Evolutionary conservation across 1,140 invertebrate genomes (phyloP).

Genomic region (Nautilus pompilius): DNA sequence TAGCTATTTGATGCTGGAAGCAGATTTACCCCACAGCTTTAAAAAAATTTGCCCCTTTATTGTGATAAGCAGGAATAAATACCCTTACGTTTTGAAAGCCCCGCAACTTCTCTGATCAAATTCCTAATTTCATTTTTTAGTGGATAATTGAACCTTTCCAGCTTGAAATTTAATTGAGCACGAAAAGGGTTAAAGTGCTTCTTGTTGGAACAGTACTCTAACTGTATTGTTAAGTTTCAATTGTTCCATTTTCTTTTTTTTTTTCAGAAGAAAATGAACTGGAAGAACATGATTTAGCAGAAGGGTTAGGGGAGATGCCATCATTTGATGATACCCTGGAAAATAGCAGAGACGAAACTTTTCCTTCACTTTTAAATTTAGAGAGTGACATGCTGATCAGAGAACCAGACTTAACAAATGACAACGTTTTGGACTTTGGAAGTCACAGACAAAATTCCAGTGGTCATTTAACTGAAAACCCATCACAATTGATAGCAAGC

Average conservation of each 20-base stretch:
- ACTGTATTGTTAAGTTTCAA: not conserved
- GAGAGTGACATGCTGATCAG: too few relatives aligned
- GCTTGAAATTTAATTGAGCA: not conserved
- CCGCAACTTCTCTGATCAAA: not conserved
- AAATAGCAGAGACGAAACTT: slow-evolving; percentile 39
- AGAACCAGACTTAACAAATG: too few relatives aligned
- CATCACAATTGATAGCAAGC: slow-evolving; percentile 12
- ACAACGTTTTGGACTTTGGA: too few relatives aligned
- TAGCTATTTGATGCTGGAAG: too few relatives aligned
- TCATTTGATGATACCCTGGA: slow-evolving; percentile 41
- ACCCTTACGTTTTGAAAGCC: not conserved
- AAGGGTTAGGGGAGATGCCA: slow-evolving; percentile 35
- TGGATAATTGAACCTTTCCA: too few relatives aligned
- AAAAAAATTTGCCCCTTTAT: too few relatives aligned
- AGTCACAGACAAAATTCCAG: not conserved
- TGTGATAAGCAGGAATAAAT: too few relatives aligned
- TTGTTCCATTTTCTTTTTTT: not conserved
- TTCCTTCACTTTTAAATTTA: too few relatives aligned
- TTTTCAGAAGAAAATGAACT: slow-evolving; percentile 11
- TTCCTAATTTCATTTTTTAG: not conserved
- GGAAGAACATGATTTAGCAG: slow-evolving; percentile 29
- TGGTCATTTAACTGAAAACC: slow-evolving; percentile 3
- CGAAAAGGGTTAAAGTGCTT: not conserved
- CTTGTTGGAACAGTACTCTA: not conserved
- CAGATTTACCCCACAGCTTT: too few relatives aligned